A percentile compares a stretch with the other conserved stretches of the same genome.
These are phyloP conservation scores for Scaptomyza hsui DNA, from an alignment of 1,140 invertebrate genomes.

Conservation along the genomic window DNA sequence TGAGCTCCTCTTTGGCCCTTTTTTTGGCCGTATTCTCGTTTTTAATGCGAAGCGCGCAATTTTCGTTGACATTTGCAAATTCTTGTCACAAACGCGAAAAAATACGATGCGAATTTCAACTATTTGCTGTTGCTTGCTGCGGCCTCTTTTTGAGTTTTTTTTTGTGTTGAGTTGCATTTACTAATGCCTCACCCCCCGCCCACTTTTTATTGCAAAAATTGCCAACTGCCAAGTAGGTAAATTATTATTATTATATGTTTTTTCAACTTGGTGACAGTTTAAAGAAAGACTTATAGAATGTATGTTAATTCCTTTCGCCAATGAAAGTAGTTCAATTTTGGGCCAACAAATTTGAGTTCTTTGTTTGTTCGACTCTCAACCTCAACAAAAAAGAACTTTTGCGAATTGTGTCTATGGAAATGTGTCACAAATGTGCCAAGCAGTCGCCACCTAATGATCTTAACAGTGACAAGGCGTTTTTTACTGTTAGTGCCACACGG, in stretches of 20 bases:
- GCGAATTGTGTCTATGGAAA: conserved; percentile 61
- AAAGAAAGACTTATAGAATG: conserved; percentile 9
- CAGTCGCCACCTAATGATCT: conserved; percentile 53
- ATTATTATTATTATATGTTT: conserved; percentile 54
- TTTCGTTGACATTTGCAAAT: conserved; percentile 81
- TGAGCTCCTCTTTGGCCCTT: conserved; percentile 44
- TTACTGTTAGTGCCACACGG: conserved; percentile 20
- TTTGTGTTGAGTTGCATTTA: conserved; percentile 64
- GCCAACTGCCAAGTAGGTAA: conserved; percentile 61
- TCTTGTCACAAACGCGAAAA: conserved; percentile 71
- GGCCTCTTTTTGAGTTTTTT: conserved; percentile 55
- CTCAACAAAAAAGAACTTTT: conserved; percentile 48
- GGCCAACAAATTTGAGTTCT: conserved; percentile 48
- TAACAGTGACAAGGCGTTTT: conserved; percentile 63
- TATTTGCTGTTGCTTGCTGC: conserved; percentile 52
- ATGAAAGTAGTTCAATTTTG: conserved; percentile 76
- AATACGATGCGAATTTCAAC: conserved; percentile 61
- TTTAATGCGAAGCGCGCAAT: conserved; percentile 73
- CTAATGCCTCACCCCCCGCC: conserved; percentile 32
- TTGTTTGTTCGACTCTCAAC: conserved; percentile 15
- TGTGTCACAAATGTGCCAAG: conserved; percentile 60
- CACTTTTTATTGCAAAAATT: conserved; percentile 59
- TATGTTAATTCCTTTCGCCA: conserved; percentile 58
- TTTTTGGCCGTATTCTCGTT: conserved; percentile 60
- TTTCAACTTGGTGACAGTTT: conserved; percentile 9